These are phyloP conservation scores for Peribatodes rhomboidaria DNA, from an alignment of 2,888 invertebrate species.

Conservation along the genomic window DNA sequence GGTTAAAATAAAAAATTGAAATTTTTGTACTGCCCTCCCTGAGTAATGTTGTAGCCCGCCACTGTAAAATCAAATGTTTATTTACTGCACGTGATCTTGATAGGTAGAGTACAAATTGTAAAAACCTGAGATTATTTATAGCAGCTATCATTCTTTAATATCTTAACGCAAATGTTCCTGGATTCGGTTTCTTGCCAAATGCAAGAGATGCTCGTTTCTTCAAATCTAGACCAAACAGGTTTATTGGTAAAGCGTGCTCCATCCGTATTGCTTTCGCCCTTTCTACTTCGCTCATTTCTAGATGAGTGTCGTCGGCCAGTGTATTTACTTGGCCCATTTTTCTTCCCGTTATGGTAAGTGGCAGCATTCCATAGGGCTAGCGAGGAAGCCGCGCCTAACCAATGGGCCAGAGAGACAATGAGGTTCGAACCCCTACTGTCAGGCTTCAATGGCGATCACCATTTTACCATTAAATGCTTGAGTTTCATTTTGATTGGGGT, in stretches of 20 bases:
- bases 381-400: constrained; percentile 65
- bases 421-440: constrained; percentile 46
- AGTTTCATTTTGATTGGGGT: constrained; percentile 17
- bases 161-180: too few species aligned
- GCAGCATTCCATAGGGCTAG: constrained; percentile 45
- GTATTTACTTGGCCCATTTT: constrained; percentile 10
- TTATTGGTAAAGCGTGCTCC: neutral
- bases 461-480: constrained; percentile 37
- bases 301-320: neutral
- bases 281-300: neutral
- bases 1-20: too few species aligned
- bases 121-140: too few species aligned
- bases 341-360: constrained; percentile 1
- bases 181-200: neutral
- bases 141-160: too few species aligned
- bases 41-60: too few species aligned
- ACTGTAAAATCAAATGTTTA: too few species aligned
- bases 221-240: neutral
- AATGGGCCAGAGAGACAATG: constrained; percentile 66
- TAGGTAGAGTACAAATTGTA: too few species aligned
- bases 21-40: too few species aligned
- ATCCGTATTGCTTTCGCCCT: neutral
- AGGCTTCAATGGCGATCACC: constrained; percentile 43
- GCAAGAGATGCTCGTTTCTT: too few species aligned
- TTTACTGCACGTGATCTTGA: too few species aligned